These are phyloP conservation scores for Charanyca ferruginea DNA, from an alignment of 2,888 invertebrate species.

Conservation along the genomic window DNA sequence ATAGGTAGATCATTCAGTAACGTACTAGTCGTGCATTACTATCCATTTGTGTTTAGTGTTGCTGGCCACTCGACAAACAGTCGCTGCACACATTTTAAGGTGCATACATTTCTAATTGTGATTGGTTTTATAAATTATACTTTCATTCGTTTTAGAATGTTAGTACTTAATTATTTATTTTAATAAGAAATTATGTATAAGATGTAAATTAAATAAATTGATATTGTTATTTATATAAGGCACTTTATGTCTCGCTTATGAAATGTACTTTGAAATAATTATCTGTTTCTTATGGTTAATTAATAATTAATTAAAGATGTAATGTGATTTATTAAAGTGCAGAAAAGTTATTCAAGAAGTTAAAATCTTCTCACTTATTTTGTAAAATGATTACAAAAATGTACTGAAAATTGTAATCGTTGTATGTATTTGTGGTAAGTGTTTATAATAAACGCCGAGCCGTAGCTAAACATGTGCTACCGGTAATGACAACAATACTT, in stretches of 20 bases:
- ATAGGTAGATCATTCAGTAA: slow-evolving; percentile 87
- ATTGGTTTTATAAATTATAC: not conserved
- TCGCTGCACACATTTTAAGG: not conserved
- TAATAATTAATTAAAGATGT: too few relatives aligned
- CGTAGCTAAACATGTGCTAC: not conserved
- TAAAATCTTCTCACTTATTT: not conserved
- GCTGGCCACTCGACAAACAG: not conserved
- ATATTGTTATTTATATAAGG: not conserved
- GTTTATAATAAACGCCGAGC: not conserved
- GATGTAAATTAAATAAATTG: not conserved
- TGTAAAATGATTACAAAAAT: not conserved
- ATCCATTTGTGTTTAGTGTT: slow-evolving; percentile 78
- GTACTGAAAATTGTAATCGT: not conserved
- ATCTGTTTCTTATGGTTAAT: not conserved
- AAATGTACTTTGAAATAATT: not conserved
- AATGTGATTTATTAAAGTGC: too few relatives aligned
- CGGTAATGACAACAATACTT: slow-evolving; percentile 28
- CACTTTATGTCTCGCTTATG: not conserved
- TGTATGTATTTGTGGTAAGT: slow-evolving; percentile 1
- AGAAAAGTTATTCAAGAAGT: not conserved
- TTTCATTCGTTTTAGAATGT: not conserved
- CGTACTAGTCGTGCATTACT: slow-evolving; percentile 83
- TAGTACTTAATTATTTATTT: not conserved
- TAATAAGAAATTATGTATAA: not conserved
- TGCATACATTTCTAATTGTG: not conserved